These are phyloP conservation scores for Macropus fuliginosus DNA, from an alignment of 2,797 vertebrate genomes.

Conservation along the genomic window DNA sequence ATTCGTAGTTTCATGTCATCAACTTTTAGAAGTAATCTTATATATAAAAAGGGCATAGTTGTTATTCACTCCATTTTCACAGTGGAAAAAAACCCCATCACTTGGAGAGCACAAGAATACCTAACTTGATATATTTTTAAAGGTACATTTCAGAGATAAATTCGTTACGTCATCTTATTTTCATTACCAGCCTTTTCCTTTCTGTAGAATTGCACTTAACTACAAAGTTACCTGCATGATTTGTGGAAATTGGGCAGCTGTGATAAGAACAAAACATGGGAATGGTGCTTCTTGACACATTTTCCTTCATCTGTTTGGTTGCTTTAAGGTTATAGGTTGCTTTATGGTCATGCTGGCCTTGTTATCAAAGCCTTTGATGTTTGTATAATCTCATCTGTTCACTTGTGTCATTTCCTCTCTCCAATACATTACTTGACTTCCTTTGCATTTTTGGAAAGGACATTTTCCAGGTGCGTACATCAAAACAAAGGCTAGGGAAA, in stretches of 20 bases:
- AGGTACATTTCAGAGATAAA: conserved; percentile 17
- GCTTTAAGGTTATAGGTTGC: conserved; percentile 28
- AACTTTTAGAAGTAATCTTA: neutral
- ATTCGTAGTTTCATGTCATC: neutral
- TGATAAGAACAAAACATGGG: neutral
- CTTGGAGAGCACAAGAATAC: conserved; percentile 1
- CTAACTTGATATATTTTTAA: conserved; percentile 33
- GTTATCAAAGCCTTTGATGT: conserved; percentile 53
- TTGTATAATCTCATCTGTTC: conserved; percentile 44
- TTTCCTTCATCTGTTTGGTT: conserved; percentile 34
- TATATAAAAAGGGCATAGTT: neutral
- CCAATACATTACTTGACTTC: conserved; percentile 27
- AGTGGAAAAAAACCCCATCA: neutral
- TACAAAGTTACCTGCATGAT: conserved; percentile 23
- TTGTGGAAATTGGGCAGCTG: conserved; percentile 29
- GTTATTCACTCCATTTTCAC: neutral
- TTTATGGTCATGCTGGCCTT: conserved; percentile 46
- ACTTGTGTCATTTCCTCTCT: conserved; percentile 65
- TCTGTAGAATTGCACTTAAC: conserved; percentile 38
- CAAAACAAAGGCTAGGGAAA: conserved; percentile 18
- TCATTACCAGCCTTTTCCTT: conserved; percentile 38
- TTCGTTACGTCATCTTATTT: conserved; percentile 51
- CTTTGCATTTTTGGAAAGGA: conserved; percentile 47
- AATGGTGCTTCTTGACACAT: neutral
- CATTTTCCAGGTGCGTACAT: conserved; percentile 52